Evolutionary conservation across 2,888 invertebrate species (phyloP), one percentile per base, ranked within the genome.

Genomic region (Dioctria rufipes): DNA sequence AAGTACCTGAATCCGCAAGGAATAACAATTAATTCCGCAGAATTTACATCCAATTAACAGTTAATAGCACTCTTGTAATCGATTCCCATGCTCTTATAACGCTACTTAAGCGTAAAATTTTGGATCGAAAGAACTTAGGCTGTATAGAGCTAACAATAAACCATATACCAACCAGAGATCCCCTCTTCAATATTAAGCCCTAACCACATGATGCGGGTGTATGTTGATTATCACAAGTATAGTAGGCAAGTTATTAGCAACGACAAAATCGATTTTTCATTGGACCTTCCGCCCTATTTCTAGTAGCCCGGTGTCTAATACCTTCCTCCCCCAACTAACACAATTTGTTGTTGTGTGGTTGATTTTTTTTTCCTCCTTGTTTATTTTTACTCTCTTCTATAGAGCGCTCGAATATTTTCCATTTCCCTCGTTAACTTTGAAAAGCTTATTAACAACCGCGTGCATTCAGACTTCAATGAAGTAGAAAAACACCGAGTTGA

Each of bases 31-130:
- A 77, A 77, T 77, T 77, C 77, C 77, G 39, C 63, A 58, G 63
- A 77, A 77, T 77, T 77, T 77, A 77, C 77, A 77, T 77, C 77
- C 77, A 77, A 77, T 77, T 77, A 77, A 63, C 63, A 77, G 77
- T 61, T 77, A 77, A 77, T 63, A 77, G 77, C 77, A 63, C 63
- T 25, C 25, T 63, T 63, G 63, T 61, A 77, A 77, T 77, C 77
- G 77, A 77, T 63, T 77, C 46, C 63, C 49, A 61, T 77, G n/a
- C 63, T 60, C 77, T 39, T 77, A 37, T 46, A 13, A 5, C 63
- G 63, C 77, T 49, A 63, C 77, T 77, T 61, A 49, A 63, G 63
- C 77, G 63, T 46, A 77, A 77, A 77, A 63, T 63, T 77, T 77
- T 77, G 61, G 77, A 42, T 61, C 46, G 61, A 77, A 77, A 63